Percentiles rank a stretch among this genome's conserved stretches.
These are phyloP conservation scores for Limnodromus scolopaceus DNA, from an alignment of 2,797 vertebrate species.

Conservation along the genomic window DNA sequence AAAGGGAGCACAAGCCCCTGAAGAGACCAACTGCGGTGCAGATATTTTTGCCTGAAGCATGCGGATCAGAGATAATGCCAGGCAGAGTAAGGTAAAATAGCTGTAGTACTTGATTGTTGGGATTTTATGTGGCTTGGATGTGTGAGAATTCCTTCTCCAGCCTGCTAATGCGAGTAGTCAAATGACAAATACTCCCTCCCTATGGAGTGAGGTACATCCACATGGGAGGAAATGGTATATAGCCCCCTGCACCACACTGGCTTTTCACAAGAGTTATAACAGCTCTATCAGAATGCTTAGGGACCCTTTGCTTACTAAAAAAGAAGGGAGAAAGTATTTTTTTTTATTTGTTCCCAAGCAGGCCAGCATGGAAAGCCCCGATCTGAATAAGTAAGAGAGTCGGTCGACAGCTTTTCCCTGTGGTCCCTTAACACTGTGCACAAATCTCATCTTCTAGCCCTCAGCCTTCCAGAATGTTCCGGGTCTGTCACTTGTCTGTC, in stretches of 20 bases:
- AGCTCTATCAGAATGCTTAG: background rate
- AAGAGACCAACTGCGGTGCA: conserved; percentile 10
- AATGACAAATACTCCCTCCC: background rate
- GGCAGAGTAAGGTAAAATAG: conserved; percentile 9
- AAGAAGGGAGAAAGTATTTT: background rate
- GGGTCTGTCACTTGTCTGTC: background rate
- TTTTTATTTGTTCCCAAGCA: background rate
- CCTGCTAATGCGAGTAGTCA: background rate
- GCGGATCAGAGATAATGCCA: background rate
- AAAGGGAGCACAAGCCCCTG: background rate
- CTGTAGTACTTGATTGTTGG: background rate
- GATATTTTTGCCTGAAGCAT: conserved; percentile 30
- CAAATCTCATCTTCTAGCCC: background rate
- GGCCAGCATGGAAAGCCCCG: background rate
- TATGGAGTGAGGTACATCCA: background rate
- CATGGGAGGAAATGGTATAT: background rate
- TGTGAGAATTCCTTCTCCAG: background rate
- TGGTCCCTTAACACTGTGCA: background rate
- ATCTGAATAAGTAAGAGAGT: background rate
- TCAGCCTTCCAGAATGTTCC: background rate
- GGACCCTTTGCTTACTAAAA: background rate
- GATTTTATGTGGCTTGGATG: background rate
- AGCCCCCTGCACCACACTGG: background rate
- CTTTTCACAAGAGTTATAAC: background rate
- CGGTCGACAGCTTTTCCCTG: background rate